Evolutionary conservation across 2,797 vertebrate genomes (phyloP).

Genomic region (Chaenodraco wilsoni): DNA sequence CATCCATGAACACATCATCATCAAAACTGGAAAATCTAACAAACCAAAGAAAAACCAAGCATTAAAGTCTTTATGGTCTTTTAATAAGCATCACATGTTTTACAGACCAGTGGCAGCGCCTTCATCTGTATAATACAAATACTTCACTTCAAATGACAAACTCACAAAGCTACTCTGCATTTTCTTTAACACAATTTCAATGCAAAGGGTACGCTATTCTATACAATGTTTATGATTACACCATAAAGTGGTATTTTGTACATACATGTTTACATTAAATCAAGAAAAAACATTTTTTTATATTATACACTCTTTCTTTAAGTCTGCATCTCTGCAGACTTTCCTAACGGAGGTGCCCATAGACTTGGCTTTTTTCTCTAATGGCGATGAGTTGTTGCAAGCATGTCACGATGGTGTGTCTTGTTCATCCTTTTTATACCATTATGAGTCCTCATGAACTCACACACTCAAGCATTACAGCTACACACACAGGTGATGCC

Average conservation of each 20-base stretch:
- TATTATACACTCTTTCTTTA: too few species aligned
- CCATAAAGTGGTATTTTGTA: neutral
- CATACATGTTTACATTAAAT: slow-evolving; percentile 27
- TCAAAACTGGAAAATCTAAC: neutral
- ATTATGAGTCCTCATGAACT: too few species aligned
- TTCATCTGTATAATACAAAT: slow-evolving; percentile 52
- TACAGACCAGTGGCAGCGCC: slow-evolving; percentile 33
- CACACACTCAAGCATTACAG: too few species aligned
- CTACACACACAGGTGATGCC: too few species aligned
- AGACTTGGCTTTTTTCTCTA: too few species aligned
- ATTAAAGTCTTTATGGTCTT: slow-evolving; percentile 25
- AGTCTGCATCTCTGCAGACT: too few species aligned
- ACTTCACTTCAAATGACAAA: slow-evolving; percentile 43
- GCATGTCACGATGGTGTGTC: too few species aligned
- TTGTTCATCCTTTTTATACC: too few species aligned
- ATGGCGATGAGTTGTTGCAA: too few species aligned
- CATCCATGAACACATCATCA: neutral
- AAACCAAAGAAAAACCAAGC: slow-evolving; percentile 26
- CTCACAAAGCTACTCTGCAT: neutral
- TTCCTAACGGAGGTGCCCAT: too few species aligned
- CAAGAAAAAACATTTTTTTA: neutral
- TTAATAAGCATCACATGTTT: slow-evolving; percentile 56
- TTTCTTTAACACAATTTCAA: slow-evolving; percentile 4
- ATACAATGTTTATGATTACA: slow-evolving; percentile 24
- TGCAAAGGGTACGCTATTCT: slow-evolving; percentile 1